Evolutionary conservation across 2,888 invertebrate genomes (phyloP).

Genomic region (Cynaeus angustus): DNA sequence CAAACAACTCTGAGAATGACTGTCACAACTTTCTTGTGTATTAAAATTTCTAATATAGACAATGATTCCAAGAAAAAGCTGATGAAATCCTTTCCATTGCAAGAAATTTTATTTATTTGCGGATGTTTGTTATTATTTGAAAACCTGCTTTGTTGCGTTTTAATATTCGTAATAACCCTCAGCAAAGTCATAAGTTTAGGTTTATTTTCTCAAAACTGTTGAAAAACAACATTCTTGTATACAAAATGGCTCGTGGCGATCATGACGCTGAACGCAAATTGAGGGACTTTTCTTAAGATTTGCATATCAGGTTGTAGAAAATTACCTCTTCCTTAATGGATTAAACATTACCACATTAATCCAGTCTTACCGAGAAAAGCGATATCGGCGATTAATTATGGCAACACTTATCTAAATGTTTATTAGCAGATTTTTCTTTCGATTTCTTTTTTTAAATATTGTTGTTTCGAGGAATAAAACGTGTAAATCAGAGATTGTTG

Average conservation of each 20-base stretch:
- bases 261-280: conserved; percentile 10
- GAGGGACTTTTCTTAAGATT: conserved; percentile 1
- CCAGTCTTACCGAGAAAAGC: not conserved
- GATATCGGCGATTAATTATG: not conserved
- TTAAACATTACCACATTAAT: not conserved
- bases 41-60: too few species aligned
- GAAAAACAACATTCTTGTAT: conserved; percentile 4
- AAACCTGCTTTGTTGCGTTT: conserved; percentile 7
- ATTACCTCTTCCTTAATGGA: not conserved
- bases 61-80: too few species aligned
- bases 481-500: too few species aligned
- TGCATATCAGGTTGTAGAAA: not conserved
- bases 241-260: not conserved
- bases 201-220: conserved; percentile 1
- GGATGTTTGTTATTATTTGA: not conserved
- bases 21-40: too few species aligned
- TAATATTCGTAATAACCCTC: not conserved
- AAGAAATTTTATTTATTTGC: too few species aligned
- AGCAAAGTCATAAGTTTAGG: not conserved
- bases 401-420: conserved; percentile 1
- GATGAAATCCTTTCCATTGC: too few species aligned
- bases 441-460: too few species aligned
- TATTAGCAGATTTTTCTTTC: not conserved
- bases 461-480: too few species aligned
- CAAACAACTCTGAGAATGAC: too few species aligned